Conservation (phyloP, 2,797 vertebrate species). For the Liparis tanakae region DNA sequence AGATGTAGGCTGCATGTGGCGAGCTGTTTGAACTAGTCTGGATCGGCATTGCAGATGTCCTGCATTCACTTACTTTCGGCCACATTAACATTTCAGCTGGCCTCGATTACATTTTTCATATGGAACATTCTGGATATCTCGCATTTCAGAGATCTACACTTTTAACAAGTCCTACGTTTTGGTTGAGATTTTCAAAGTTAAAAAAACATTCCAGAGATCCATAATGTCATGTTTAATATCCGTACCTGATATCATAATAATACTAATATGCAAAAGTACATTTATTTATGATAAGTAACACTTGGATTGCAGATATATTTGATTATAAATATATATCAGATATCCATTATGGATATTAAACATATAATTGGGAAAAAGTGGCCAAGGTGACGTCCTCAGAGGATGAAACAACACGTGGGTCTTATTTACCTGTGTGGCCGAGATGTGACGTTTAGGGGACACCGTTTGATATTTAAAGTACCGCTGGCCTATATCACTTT, state of each 20-base stretch:
- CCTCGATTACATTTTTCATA: background rate
- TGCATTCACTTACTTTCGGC: background rate
- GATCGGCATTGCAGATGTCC: background rate
- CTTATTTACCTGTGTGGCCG: background rate
- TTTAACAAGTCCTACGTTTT: too few relatives aligned
- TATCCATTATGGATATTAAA: too few relatives aligned
- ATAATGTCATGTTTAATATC: background rate
- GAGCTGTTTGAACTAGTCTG: background rate
- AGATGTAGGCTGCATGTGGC: background rate
- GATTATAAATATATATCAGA: too few relatives aligned
- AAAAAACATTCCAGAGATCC: too few relatives aligned
- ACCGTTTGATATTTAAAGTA: background rate
- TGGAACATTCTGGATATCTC: background rate
- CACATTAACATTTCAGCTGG: background rate
- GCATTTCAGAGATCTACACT: background rate
- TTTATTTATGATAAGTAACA: too few relatives aligned
- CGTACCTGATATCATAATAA: too few relatives aligned
- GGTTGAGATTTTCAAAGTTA: background rate
- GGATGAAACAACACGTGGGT: background rate
- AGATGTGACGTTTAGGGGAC: background rate
- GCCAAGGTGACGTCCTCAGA: too few relatives aligned
- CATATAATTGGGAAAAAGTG: too few relatives aligned
- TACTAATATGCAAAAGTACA: too few relatives aligned
- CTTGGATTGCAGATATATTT: too few relatives aligned
- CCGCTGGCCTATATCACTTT: fast-evolving